These are phyloP conservation scores for Stegana nigrithorax DNA, from an alignment of 2,888 invertebrate genomes.

Conservation along the genomic window DNA sequence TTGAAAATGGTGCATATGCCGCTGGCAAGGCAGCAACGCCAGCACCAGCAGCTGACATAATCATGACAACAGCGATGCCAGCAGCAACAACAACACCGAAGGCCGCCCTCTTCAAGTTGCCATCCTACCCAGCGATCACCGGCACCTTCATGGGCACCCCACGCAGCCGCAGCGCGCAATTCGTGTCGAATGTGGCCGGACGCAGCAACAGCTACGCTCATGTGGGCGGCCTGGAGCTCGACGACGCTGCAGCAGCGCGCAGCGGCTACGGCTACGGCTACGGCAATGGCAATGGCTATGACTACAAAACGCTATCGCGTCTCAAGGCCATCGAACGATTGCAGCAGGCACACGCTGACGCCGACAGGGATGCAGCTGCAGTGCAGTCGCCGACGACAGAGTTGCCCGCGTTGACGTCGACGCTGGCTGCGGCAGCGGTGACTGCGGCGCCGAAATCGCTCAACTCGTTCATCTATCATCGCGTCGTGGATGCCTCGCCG, in stretches of 20 bases:
- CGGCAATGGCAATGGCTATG: background rate
- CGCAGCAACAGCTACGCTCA: slow-evolving; percentile 31
- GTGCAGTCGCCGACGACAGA: slow-evolving; percentile 1
- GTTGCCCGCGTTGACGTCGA: slow-evolving; percentile 25
- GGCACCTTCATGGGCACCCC: slow-evolving; percentile 56
- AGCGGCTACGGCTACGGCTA: background rate
- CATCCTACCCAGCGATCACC: slow-evolving; percentile 55
- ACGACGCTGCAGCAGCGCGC: background rate
- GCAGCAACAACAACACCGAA: slow-evolving; percentile 39
- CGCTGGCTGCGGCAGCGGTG: slow-evolving; percentile 13
- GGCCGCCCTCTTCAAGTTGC: slow-evolving; percentile 52
- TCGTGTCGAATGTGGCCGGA: slow-evolving; percentile 55
- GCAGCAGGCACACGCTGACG: slow-evolving; percentile 31
- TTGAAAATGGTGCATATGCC: slow-evolving; percentile 32
- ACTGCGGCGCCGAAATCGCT: slow-evolving; percentile 34
- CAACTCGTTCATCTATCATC: slow-evolving; percentile 66
- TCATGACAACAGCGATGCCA: background rate
- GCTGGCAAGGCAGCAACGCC: slow-evolving; percentile 24
- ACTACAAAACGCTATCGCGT: slow-evolving; percentile 24
- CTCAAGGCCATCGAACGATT: slow-evolving; percentile 10
- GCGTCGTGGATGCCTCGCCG: slow-evolving; percentile 63
- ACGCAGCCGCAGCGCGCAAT: slow-evolving; percentile 59
- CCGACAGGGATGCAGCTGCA: slow-evolving; percentile 25
- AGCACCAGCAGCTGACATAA: background rate
- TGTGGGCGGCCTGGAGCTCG: slow-evolving; percentile 2